These are phyloP conservation scores for Eilema caniola DNA, from an alignment of 2,888 invertebrate genomes.

Conservation along the genomic window DNA sequence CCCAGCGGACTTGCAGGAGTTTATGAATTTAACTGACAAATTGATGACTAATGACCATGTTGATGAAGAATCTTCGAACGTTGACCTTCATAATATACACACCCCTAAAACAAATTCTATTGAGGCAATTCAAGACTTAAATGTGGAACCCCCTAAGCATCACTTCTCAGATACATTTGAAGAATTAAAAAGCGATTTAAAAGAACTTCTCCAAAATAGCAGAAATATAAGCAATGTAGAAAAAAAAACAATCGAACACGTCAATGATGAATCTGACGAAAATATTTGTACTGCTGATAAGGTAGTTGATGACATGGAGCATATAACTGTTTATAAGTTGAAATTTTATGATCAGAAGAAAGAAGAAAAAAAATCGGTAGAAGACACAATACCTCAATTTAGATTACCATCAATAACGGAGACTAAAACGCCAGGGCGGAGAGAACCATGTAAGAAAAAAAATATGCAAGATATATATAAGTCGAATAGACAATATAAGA, in stretches of 20 bases:
- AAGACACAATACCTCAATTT: constrained; percentile 50
- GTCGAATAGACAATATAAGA: constrained; percentile 66
- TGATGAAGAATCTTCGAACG: constrained; percentile 47
- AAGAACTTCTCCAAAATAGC: constrained; percentile 67
- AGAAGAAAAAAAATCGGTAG: constrained; percentile 26
- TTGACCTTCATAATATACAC: constrained; percentile 67
- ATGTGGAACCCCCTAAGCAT: constrained; percentile 46
- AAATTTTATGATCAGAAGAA: constrained; percentile 63
- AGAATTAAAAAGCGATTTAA: constrained; percentile 73
- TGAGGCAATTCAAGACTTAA: constrained; percentile 63
- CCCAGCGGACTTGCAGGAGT: constrained; percentile 78
- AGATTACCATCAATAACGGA: constrained; percentile 74
- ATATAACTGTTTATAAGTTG: constrained; percentile 76
- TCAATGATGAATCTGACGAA: constrained; percentile 35
- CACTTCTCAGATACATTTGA: constrained; percentile 72
- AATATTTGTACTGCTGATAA: constrained; percentile 38
- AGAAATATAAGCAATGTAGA: constrained; percentile 50
- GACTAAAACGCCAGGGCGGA: constrained; percentile 67
- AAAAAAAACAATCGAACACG: constrained; percentile 41
- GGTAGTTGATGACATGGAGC: constrained; percentile 75
- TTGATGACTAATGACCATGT: constrained; percentile 63
- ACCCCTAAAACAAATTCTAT: constrained; percentile 79
- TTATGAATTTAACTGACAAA: constrained; percentile 77
- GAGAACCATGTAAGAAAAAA: constrained; percentile 61
- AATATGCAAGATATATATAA: constrained; percentile 67